A percentile compares a stretch with the other conserved stretches of the same genome.
Conservation (phyloP, 2,888 invertebrate species). For the Chrysomela aeneicollis region DNA sequence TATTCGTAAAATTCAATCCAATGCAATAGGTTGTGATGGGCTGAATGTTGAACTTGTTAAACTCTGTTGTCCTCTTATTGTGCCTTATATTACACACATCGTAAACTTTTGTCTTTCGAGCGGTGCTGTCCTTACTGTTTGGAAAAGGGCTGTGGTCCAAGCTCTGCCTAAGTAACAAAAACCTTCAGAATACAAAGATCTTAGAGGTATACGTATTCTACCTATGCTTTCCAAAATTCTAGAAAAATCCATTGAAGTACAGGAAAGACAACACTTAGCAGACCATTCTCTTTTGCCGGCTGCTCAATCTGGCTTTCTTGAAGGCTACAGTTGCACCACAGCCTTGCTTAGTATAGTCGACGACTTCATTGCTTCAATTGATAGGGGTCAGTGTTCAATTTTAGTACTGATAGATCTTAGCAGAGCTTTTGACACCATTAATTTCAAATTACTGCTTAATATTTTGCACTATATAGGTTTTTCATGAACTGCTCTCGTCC, state of each 20-base stretch:
- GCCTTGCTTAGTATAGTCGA: conserved; percentile 6
- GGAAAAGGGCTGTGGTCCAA: no score
- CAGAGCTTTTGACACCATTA: no score
- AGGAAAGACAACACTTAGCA: background rate
- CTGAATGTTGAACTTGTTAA: conserved; percentile 11
- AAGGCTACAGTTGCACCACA: conserved; percentile 9
- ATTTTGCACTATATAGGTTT: no score
- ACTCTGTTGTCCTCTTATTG: conserved; percentile 3
- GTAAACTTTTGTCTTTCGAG: background rate
- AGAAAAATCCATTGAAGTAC: conserved; percentile 4
- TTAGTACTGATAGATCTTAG: no score
- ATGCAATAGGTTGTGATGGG: conserved; percentile 5
- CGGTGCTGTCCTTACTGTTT: no score
- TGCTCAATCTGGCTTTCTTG: conserved; percentile 6
- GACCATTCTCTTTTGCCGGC: conserved; percentile 1
- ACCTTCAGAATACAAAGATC: background rate
- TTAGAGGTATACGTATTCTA: background rate
- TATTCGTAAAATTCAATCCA: conserved; percentile 3
- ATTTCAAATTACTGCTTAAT: no score
- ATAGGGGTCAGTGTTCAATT: no score
- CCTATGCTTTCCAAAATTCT: background rate
- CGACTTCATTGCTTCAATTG: background rate
- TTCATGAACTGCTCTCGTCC: background rate
- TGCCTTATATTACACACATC: no score
- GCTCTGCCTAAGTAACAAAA: background rate